phyloP scores from a whole-genome alignment of 1,140 invertebrate genomes.

The Saccostrea glomerata region DNA sequence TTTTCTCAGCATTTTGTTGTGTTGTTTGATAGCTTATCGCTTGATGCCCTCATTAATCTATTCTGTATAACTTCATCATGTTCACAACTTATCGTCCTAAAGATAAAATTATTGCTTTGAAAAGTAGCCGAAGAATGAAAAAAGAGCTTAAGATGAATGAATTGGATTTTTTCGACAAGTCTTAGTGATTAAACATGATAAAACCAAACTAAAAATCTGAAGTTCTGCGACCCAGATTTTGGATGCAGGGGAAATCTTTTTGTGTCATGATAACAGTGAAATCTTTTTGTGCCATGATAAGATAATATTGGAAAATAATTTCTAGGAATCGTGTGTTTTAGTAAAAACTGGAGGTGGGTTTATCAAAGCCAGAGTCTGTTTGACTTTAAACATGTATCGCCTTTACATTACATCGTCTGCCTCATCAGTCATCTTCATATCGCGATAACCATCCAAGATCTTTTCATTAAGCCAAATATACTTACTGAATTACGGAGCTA shows the following conservation, averaged over 20 bases:
- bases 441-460: neutral
- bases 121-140: neutral
- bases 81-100: constrained; percentile 20
- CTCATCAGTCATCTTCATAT: neutral
- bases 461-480: constrained; percentile 2
- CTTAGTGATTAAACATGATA: neutral
- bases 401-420: neutral
- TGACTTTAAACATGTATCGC: constrained; percentile 22
- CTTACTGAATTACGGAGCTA: neutral
- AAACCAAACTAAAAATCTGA: neutral
- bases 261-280: constrained; percentile 7
- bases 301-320: constrained; percentile 4
- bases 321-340: neutral
- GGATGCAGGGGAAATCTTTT: neutral
- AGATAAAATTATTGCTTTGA: neutral
- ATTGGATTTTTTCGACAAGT: neutral
- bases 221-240: neutral
- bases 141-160: neutral
- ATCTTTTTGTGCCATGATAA: constrained; percentile 3
- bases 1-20: neutral
- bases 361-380: neutral
- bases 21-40: neutral
- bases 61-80: neutral
- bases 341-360: neutral
- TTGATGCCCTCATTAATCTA: neutral